These are phyloP conservation scores for Lampropteryx suffumata DNA, from an alignment of 2,888 invertebrate species.

Conservation along the genomic window DNA sequence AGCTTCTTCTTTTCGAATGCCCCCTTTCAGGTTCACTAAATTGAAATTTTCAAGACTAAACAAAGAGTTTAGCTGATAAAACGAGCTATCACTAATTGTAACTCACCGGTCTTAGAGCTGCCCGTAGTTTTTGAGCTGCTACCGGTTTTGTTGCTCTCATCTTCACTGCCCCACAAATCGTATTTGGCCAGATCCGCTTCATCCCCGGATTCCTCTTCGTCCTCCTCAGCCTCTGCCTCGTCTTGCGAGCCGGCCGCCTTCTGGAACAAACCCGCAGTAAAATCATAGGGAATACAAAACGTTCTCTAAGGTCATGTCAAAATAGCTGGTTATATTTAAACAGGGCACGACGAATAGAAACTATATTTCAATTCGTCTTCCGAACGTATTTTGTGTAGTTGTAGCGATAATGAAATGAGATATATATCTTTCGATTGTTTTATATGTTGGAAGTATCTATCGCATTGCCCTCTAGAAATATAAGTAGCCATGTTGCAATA, in stretches of 20 bases:
- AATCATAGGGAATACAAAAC: constrained; percentile 18
- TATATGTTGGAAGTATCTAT: background rate
- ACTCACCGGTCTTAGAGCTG: constrained; percentile 19
- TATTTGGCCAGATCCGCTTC: constrained; percentile 90
- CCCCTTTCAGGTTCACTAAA: too few relatives aligned
- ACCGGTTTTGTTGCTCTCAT: constrained; percentile 70
- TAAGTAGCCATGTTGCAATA: constrained; percentile 16
- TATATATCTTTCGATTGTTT: too few relatives aligned
- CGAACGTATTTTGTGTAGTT: too few relatives aligned
- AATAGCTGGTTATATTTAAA: constrained; percentile 14
- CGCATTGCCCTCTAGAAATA: constrained; percentile 9
- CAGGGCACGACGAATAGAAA: constrained; percentile 1
- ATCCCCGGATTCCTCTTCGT: constrained; percentile 84
- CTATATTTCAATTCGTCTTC: too few relatives aligned
- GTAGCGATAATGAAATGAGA: too few relatives aligned
- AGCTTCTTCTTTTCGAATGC: too few relatives aligned
- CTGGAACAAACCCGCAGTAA: constrained; percentile 63
- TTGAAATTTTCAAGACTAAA: too few relatives aligned
- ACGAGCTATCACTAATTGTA: background rate
- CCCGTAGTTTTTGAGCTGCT: constrained; percentile 51
- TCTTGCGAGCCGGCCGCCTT: constrained; percentile 60
- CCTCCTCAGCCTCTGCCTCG: constrained; percentile 80
- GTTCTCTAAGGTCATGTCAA: constrained; percentile 6
- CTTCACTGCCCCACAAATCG: constrained; percentile 88
- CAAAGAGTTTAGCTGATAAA: too few relatives aligned